Evolutionary conservation across 2,797 vertebrate genomes (phyloP), one percentile per base, ranked within the genome.

Genomic region (Propithecus deckenii): DNA sequence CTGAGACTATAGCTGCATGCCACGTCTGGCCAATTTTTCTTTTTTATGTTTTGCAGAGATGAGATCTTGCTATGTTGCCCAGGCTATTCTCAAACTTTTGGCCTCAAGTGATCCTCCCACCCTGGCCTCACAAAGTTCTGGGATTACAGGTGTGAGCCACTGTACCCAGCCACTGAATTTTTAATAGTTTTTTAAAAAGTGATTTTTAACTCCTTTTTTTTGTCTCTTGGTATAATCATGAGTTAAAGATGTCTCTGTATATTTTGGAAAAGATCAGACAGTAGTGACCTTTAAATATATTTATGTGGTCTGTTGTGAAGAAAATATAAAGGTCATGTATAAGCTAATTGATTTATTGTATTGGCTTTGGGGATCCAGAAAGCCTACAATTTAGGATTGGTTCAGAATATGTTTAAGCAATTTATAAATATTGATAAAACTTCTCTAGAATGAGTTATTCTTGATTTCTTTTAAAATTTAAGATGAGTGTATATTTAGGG

Each of bases 181-280:
- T 94, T 41, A 84, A 17, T 89, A 94, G 18, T 69, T 94, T 85
- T 94, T 55, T 65, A 18, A 38, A 35, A 93, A 55, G 9, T 86
- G 35, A 84, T 71, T 90, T 57, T 94, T 92, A 92, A 91, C 23
- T 86, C 74, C 46, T 85, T 95, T 18, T 41, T 63, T 91, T 86
- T 86, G 57, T 91, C 72, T 91, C 17, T 93, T 1, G 38, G 20
- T 72, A 52, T 80, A 87, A 83, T 81, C 38, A 84, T 91, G 35
- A 89, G 43, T 87, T 89, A 76, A 97, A 92, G 38, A 12, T 91
- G 20, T 76, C 63, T 43, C 13, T 57, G 3, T 63, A 2, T 96
- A n/a, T 75, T 95, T 96, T 25, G 14, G 28, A n/a, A 28, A 25
- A 63, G 85, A 67, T 1, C 9, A 43, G 7, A 72, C 3, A 78